phyloP scores from a whole-genome alignment of 2,113 vertebrate genomes.

The Microcebus griseorufus region DNA sequence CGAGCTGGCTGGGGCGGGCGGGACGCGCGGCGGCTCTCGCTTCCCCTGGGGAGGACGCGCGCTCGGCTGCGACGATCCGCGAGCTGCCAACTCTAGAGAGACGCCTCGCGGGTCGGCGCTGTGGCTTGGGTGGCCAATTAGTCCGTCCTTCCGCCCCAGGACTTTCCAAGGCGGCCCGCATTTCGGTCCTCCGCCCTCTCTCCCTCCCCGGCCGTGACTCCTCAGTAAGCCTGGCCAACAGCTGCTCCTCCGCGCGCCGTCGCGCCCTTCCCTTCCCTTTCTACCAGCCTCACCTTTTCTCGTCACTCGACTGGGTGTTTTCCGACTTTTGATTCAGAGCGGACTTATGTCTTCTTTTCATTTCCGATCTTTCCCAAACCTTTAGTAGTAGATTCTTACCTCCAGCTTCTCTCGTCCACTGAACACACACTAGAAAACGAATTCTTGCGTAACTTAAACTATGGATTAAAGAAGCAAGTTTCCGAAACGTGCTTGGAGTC shows the following conservation, averaged over 20 bases:
- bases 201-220: not conserved
- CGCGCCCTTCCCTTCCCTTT: not conserved
- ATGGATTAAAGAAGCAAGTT: not conserved
- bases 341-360: not conserved
- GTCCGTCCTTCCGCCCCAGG: not conserved
- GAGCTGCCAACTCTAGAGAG: not conserved
- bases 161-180: not conserved
- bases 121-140: not conserved
- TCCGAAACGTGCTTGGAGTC: not conserved
- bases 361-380: not conserved
- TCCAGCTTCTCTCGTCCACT: not conserved
- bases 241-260: not conserved
- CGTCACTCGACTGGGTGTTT: not conserved
- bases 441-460: not conserved
- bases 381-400: not conserved
- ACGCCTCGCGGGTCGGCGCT: not conserved
- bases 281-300: not conserved
- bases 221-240: not conserved
- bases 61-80: accelerated
- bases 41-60: not conserved
- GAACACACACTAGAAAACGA: not conserved
- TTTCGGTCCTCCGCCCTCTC: not conserved
- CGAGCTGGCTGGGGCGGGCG: not conserved
- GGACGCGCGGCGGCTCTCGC: not conserved
- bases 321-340: not conserved